phyloP scores from a whole-genome alignment of 2,888 invertebrate genomes.

The Phaonia tiefii region DNA sequence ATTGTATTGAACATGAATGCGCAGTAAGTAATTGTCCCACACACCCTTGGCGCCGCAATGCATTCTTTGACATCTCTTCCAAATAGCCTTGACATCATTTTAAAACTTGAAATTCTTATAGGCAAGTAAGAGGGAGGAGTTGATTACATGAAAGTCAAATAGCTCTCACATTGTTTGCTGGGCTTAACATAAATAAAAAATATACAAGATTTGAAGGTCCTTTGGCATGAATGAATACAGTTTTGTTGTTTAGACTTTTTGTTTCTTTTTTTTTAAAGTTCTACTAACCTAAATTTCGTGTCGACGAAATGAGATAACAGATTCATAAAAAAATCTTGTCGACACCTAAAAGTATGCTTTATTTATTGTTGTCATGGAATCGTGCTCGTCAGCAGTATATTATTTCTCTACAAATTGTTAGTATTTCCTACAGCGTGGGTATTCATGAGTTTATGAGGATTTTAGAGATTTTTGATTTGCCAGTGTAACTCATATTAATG shows the following conservation, averaged over 20 bases:
- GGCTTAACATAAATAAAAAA: neutral
- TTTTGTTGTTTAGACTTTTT: too few species aligned
- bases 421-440: too few species aligned
- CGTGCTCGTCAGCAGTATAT: too few species aligned
- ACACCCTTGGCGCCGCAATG: neutral
- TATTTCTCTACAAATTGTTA: too few species aligned
- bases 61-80: neutral
- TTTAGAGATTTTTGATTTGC: too few species aligned
- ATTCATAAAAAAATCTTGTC: neutral
- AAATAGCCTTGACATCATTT: slow-evolving; percentile 59
- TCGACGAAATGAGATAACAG: neutral
- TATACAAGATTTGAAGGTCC: too few species aligned
- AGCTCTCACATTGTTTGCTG: slow-evolving; percentile 12
- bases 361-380: neutral
- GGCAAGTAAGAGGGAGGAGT: neutral
- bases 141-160: too few species aligned
- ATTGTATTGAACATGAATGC: neutral
- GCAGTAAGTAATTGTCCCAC: neutral
- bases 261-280: slow-evolving; percentile 23
- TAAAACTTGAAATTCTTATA: neutral
- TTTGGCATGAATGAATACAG: too few species aligned
- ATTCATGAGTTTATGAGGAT: too few species aligned
- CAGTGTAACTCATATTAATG: too few species aligned
- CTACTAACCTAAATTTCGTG: slow-evolving; percentile 51
- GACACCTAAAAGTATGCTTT: slow-evolving; percentile 49